These are phyloP conservation scores for Cheirogaleus medius DNA, from an alignment of 2,113 vertebrate species.

Conservation along the genomic window DNA sequence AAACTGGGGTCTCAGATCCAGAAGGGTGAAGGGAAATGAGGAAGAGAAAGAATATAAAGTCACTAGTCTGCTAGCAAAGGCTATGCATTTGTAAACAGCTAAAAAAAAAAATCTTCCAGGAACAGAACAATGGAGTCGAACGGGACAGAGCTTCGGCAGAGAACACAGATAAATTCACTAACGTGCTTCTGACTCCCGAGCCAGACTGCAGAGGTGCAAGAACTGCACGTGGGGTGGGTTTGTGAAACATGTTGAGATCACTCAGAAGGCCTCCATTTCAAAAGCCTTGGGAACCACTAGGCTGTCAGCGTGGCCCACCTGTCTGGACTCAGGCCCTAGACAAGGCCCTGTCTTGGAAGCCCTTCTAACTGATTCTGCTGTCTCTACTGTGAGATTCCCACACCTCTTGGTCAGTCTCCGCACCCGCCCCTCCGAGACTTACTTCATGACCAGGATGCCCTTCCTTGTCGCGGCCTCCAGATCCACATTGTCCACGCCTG, in stretches of 20 bases:
- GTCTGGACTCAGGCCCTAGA: too few relatives aligned
- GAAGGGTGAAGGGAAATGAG: background rate
- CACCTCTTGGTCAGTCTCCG: accelerated
- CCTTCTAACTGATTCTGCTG: background rate
- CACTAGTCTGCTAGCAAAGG: background rate
- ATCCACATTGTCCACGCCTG: conserved; percentile 97
- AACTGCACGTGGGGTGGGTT: accelerated
- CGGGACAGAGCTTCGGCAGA: too few relatives aligned
- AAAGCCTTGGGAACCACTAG: background rate
- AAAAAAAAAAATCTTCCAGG: too few relatives aligned
- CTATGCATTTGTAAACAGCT: background rate
- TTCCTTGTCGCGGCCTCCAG: conserved; percentile 95
- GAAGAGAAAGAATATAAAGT: background rate
- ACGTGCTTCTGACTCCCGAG: background rate
- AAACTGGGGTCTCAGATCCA: background rate
- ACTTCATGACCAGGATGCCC: conserved; percentile 99
- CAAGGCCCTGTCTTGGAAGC: background rate
- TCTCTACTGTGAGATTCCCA: background rate
- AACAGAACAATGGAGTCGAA: accelerated
- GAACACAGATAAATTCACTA: background rate
- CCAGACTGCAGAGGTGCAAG: background rate
- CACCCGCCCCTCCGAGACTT: conserved; percentile 62
- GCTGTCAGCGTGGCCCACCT: accelerated
- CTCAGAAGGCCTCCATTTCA: background rate
- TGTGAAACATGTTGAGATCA: background rate